Evolutionary conservation across 2,888 invertebrate genomes (phyloP).

Genomic region (Hemicrepidius hirtus): DNA sequence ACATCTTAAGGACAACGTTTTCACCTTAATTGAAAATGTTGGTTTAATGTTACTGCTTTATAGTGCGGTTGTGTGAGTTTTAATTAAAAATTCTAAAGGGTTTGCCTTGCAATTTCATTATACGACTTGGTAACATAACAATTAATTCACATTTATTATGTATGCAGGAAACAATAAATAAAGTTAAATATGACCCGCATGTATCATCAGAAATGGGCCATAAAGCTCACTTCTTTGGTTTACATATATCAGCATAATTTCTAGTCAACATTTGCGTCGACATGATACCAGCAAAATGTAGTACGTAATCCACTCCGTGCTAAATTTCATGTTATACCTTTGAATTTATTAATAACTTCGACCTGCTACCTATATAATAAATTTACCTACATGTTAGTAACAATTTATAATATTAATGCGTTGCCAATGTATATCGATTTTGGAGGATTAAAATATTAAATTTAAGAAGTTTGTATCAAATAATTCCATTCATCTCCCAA

Average conservation of each 20-base stretch:
- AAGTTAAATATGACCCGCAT: constrained; percentile 5
- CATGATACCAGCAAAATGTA: not conserved
- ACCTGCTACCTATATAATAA: not conserved
- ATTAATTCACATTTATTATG: constrained; percentile 5
- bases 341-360: not conserved
- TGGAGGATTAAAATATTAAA: too few species aligned
- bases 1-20: too few species aligned
- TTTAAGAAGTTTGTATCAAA: too few species aligned
- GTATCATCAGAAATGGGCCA: constrained; percentile 1
- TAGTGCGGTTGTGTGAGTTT: not conserved
- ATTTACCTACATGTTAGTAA: too few species aligned
- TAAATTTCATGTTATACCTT: not conserved
- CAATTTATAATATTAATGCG: too few species aligned
- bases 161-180: constrained; percentile 5
- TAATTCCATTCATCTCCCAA: too few species aligned
- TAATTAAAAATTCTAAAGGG: not conserved
- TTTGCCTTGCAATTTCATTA: not conserved
- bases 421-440: too few species aligned
- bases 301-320: not conserved
- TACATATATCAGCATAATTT: constrained; percentile 3
- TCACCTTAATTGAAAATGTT: too few species aligned
- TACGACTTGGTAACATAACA: not conserved
- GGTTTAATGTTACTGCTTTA: too few species aligned
- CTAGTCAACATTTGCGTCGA: not conserved
- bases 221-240: constrained; percentile 2